Base-by-base conservation (phyloP, 2,113 vertebrate species). In the Podarcis cretensis region DNA sequence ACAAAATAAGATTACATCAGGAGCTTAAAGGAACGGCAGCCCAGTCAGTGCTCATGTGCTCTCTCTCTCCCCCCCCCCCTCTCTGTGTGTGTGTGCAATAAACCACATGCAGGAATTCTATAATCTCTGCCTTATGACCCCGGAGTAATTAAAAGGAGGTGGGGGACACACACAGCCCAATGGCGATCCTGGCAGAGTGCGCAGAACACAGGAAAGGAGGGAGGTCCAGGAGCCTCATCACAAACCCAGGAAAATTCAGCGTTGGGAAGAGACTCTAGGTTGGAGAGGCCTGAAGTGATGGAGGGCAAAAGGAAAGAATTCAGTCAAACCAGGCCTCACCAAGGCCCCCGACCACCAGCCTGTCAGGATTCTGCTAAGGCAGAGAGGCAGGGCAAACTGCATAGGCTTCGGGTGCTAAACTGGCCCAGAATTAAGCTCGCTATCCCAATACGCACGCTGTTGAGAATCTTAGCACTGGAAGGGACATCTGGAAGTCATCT, bases 121-220 rank as follows among this genome's bases (percentile, higher is more conserved):
- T 77, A 85, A 85, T 75, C 73, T 85, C 57, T 30, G n/a, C 84
- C 84, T 65, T 85, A 85, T 57, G 83, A 57, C 43, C 43, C 18
- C 23, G 30, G 30, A 12, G 18, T 32, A 13, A 73, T 84, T 32
- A 71, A 73, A 54, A 20, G 66, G 66, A 18, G 23, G 18, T 2
- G 5, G 32, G 5, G 20, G 48, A 10, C 7, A 16, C 4, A 59
- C 18, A n/a, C 21, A 1, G 48, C 20, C 35, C 9, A 12, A 10
- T 32, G 83, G 14, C n/a, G 5, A 35, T 21, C 8, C 66, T 54
- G 48, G 48, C 66, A 5, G n/a, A 12, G 68, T 1, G 37, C 2
- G 37, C 81, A 54, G 48, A 54, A 54, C 48, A 48, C 59, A 63
- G 1, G 3, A 18, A 30, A 14, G 37, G 27, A 43, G 3, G 27